phyloP scores from a whole-genome alignment of 2,797 vertebrate genomes.

The Rhinogobio ventralis region DNA sequence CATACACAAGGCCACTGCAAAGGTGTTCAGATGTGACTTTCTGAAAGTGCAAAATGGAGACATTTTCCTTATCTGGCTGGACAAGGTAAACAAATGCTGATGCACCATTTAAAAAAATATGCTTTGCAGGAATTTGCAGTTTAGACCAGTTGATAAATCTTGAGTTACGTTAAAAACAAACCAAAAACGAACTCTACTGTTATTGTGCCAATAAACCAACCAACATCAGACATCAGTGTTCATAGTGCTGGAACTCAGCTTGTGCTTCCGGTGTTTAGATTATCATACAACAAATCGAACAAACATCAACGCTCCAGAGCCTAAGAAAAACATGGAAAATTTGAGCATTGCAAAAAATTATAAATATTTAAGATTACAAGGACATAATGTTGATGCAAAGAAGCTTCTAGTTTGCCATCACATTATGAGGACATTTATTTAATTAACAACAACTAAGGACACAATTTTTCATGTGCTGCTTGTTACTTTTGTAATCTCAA shows the following conservation, averaged over 20 bases:
- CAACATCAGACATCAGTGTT: not conserved
- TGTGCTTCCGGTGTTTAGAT: conserved; percentile 17
- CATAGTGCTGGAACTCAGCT: not conserved
- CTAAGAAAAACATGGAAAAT: conserved; percentile 5
- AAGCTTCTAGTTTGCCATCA: not conserved
- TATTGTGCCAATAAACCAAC: not conserved
- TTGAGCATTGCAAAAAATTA: conserved; percentile 8
- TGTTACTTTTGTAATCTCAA: not conserved
- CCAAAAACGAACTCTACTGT: not conserved
- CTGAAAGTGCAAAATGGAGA: not conserved
- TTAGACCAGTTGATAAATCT: not conserved
- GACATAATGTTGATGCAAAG: not conserved
- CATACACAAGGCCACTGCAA: not conserved
- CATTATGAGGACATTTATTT: conserved; percentile 1
- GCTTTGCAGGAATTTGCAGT: not conserved
- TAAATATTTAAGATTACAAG: conserved; percentile 24
- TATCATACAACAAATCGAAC: conserved; percentile 8
- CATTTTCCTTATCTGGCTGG: not conserved
- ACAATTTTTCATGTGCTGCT: not conserved
- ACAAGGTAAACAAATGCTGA: too few species aligned
- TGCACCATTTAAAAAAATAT: not conserved
- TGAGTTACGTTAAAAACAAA: not conserved
- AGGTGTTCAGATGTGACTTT: not conserved
- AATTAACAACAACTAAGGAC: not conserved
- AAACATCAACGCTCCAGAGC: conserved; percentile 6